Percentiles rank a stretch among this genome's conserved stretches.
Evolutionary conservation across 2,888 invertebrate species (phyloP).

Genomic region (Hesperia comma): DNA sequence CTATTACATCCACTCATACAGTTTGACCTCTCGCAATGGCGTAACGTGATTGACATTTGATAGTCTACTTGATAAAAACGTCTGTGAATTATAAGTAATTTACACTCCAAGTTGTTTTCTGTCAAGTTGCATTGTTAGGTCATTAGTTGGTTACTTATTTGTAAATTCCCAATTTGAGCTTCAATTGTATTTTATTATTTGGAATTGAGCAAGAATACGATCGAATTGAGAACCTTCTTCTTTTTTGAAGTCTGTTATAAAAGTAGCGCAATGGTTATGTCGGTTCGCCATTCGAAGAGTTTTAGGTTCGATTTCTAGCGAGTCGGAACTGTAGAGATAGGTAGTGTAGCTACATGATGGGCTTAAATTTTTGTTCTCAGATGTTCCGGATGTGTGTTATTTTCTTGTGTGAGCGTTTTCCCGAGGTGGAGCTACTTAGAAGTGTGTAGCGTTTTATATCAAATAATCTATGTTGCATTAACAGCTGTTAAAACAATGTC

Average conservation of each 20-base stretch:
- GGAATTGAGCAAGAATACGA: neutral
- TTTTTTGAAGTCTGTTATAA: no score
- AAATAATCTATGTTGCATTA: neutral
- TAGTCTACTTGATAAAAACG: constrained; percentile 15
- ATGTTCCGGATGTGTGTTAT: no score
- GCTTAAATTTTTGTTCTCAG: no score
- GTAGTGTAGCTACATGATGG: no score
- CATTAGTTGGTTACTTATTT: constrained; percentile 17
- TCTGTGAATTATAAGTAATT: neutral
- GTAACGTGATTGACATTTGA: constrained; percentile 25
- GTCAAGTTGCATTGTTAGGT: constrained; percentile 10
- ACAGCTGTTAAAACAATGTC: neutral
- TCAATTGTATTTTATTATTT: constrained; percentile 1
- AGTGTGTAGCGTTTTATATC: neutral
- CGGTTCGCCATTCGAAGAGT: no score
- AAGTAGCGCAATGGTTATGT: no score
- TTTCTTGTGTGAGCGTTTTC: no score
- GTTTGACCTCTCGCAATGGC: neutral
- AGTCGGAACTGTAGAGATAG: no score
- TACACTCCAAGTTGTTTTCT: constrained; percentile 3
- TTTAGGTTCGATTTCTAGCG: no score
- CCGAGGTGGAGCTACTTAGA: neutral
- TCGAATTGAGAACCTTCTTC: no score
- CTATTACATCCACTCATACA: neutral
- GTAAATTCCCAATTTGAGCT: neutral